Conservation (phyloP, 2,888 invertebrate species). For the Cancer borealis region DNA sequence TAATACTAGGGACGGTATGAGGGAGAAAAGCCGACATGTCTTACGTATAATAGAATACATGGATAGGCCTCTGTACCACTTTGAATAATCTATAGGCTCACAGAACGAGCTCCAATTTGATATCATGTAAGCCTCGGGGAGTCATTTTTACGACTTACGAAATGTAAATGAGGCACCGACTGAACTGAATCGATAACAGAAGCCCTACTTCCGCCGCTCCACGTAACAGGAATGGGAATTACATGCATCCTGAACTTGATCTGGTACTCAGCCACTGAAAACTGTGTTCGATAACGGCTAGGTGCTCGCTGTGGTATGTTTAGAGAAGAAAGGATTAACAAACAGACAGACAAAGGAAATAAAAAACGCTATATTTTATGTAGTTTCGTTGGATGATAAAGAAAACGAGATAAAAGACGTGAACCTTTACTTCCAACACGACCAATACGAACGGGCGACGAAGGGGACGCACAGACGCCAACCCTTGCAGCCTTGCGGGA, state of each 20-base stretch:
- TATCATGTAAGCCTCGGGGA: not conserved
- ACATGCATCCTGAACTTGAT: not conserved
- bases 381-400: not conserved
- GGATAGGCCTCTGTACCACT: not conserved
- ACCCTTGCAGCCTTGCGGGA: not conserved
- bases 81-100: conserved; percentile 11
- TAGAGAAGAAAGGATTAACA: too few species aligned
- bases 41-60: not conserved
- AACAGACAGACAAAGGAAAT: not conserved
- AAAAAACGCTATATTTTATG: not conserved
- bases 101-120: not conserved
- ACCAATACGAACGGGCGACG: not conserved
- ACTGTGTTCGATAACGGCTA: too few species aligned
- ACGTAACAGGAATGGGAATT: not conserved
- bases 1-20: not conserved
- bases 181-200: not conserved
- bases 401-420: not conserved
- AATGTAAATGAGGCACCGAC: not conserved
- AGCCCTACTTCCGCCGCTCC: too few species aligned
- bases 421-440: not conserved
- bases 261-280: too few species aligned
- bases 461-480: not conserved
- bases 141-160: not conserved
- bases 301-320: too few species aligned
- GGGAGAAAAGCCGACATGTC: not conserved